These are phyloP conservation scores for Drosophila littoralis DNA, from an alignment of 1,140 invertebrate species.

Conservation along the genomic window DNA sequence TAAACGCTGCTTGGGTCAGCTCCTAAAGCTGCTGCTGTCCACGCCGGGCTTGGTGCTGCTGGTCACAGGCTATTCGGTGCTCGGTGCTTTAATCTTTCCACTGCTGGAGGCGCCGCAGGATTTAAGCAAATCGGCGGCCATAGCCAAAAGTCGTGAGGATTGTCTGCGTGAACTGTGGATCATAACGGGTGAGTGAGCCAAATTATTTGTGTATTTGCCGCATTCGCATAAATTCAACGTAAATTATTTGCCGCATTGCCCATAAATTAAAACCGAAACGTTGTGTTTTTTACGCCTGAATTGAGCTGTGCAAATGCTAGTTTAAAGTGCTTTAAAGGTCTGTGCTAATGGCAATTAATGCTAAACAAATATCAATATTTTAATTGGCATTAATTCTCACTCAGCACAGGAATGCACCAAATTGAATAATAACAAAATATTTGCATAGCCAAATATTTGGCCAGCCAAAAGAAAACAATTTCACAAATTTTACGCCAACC, in stretches of 20 bases:
- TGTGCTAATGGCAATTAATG: slow-evolving; percentile 58
- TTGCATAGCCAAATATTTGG: slow-evolving; percentile 71
- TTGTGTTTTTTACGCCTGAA: slow-evolving; percentile 57
- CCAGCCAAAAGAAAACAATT: slow-evolving; percentile 36
- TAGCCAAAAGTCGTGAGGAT: slow-evolving; percentile 83
- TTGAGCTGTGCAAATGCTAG: slow-evolving; percentile 49
- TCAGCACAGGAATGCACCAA: slow-evolving; percentile 40
- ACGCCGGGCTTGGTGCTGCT: slow-evolving; percentile 81
- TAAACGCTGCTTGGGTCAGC: slow-evolving; percentile 61
- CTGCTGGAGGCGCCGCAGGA: slow-evolving; percentile 83
- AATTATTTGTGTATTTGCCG: slow-evolving; percentile 7
- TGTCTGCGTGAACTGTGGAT: slow-evolving; percentile 84
- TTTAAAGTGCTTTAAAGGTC: slow-evolving; percentile 29
- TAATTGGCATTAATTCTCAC: slow-evolving; percentile 55
- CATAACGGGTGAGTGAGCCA: slow-evolving; percentile 81
- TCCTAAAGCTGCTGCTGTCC: slow-evolving; percentile 76
- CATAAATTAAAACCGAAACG: slow-evolving; percentile 39
- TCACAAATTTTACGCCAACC: slow-evolving; percentile 14
- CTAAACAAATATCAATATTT: slow-evolving; percentile 72
- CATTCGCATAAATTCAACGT: slow-evolving; percentile 38
- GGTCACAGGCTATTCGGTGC: slow-evolving; percentile 79
- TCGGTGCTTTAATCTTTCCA: slow-evolving; percentile 84
- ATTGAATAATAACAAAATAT: slow-evolving; percentile 68
- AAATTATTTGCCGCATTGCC: slow-evolving; percentile 47
- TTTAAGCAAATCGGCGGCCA: slow-evolving; percentile 75